phyloP scores from a whole-genome alignment of 1,140 invertebrate species.

The Diorhabda carinulata region DNA sequence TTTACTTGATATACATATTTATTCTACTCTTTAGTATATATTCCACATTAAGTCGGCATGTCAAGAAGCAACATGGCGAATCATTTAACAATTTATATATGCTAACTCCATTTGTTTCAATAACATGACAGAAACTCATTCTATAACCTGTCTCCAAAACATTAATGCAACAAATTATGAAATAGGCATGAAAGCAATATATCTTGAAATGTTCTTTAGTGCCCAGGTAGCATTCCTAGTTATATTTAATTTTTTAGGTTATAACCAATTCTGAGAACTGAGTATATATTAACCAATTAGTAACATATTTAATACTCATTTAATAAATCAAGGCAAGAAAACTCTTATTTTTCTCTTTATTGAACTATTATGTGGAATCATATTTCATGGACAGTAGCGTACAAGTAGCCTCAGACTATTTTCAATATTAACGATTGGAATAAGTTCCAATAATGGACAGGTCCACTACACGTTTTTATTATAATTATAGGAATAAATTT shows the following conservation, averaged over 20 bases:
- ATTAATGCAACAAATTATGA: slow-evolving; percentile 16
- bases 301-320: slow-evolving; percentile 21
- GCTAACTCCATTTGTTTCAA: neutral
- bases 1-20: no score
- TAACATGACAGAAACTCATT: slow-evolving; percentile 3
- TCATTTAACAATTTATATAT: neutral
- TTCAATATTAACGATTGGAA: no score
- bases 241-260: slow-evolving; percentile 10
- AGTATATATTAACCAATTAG: slow-evolving; percentile 20
- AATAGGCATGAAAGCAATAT: slow-evolving; percentile 10
- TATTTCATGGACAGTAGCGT: slow-evolving; percentile 8
- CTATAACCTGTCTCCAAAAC: neutral
- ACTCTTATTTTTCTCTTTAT: slow-evolving; percentile 18
- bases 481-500: no score
- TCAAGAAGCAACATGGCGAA: no score
- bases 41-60: no score
- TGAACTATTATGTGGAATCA: slow-evolving; percentile 13
- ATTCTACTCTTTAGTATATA: no score
- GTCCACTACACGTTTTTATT: no score
- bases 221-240: slow-evolving; percentile 9
- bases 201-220: slow-evolving; percentile 10
- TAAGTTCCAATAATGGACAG: no score
- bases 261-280: slow-evolving; percentile 9
- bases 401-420: neutral
- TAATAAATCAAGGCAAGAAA: slow-evolving; percentile 18